Evolutionary conservation across 2,888 invertebrate species (phyloP), one percentile per base, ranked within the genome.

Genomic region (Drosophila conformis): DNA sequence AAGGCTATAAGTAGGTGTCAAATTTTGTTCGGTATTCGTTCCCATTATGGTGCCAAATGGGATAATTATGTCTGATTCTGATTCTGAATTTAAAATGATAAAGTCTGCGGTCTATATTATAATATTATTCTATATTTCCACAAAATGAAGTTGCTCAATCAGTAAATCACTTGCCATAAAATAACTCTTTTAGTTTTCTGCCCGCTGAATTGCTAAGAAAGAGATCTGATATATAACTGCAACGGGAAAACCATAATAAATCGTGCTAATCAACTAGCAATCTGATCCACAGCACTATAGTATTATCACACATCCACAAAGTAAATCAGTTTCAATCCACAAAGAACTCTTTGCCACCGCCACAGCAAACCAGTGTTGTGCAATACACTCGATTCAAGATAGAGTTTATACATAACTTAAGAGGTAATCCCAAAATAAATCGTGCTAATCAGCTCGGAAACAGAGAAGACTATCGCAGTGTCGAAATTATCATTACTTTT

Each of bases 401-500:
- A 38, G 15, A 25, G 40, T 4, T 25, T 2, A 25, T 25, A 15
- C 25, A 25, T 15, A 46, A 46, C 33, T 21, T 40, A 5, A 21
- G n/a, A 8, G 7, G 29, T 33, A 61, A 68, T 53, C 57, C 27
- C 53, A 51, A 62, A 49, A 36, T 31, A 60, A 54, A 69, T 61
- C 48, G 53, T 71, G 72, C 60, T 69, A 73, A 80, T 79, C 75
- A 76, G 56, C 64, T 59, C 40, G 53, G 40, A 65, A 51, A 57
- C 76, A 79, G 69, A 49, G 69, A 42, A 58, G 63, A 59, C 72
- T 69, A 69, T 73, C 66, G 58, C 57, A 46, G 59, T 84, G 82
- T 76, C 78, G 78, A 84, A 82, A 87, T 83, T 72, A 69, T 83
- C 48, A 49, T 52, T 64, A 52, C 51, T 52, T 62, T 29, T 61